phyloP scores from a whole-genome alignment of 2,888 invertebrate species.

The Diarsia mendica region DNA sequence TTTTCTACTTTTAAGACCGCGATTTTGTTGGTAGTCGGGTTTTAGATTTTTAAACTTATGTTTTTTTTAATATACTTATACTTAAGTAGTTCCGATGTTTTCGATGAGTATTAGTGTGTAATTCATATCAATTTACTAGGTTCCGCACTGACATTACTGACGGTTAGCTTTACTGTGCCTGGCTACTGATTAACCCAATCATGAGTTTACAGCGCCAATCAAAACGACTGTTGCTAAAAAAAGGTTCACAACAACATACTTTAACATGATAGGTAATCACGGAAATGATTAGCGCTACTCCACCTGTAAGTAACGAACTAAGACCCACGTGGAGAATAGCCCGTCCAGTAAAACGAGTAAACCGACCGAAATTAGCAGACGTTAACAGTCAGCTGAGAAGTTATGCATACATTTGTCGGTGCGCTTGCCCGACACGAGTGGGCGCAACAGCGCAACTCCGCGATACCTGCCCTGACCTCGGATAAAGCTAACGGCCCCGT shows the following conservation, averaged over 20 bases:
- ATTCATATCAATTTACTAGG: neutral
- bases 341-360: conserved; percentile 27
- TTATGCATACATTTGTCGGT: conserved; percentile 73
- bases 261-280: conserved; percentile 12
- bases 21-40: no score
- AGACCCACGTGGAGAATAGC: neutral
- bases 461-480: conserved; percentile 85
- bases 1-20: no score
- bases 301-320: neutral
- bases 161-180: neutral
- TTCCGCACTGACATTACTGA: neutral
- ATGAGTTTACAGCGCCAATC: neutral
- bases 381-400: conserved; percentile 71
- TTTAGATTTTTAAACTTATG: no score
- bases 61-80: no score
- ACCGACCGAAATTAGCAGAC: conserved; percentile 50
- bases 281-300: conserved; percentile 7
- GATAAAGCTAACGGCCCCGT: conserved; percentile 84
- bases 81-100: no score
- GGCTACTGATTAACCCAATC: neutral
- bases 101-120: no score
- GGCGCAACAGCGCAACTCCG: conserved; percentile 65
- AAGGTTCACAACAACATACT: neutral
- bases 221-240: neutral
- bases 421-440: conserved; percentile 59